phyloP scores from a whole-genome alignment of 2,797 vertebrate genomes.

The Tinamus major region DNA sequence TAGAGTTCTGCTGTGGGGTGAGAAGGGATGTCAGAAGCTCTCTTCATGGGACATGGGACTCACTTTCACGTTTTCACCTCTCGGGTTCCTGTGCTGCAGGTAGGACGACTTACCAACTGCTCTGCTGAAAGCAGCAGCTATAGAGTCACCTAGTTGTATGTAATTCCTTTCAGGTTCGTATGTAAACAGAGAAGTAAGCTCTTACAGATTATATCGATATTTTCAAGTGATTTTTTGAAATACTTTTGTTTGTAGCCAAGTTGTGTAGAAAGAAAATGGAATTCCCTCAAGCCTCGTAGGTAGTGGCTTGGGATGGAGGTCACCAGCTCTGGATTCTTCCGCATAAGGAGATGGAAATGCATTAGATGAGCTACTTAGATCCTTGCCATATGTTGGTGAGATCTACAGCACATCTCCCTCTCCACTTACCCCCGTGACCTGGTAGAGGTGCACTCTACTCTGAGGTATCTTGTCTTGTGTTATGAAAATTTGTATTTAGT shows the following conservation, averaged over 20 bases:
- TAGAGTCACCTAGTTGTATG: neutral
- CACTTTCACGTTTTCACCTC: neutral
- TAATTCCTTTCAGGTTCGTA: neutral
- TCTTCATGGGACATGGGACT: neutral
- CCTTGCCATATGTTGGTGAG: neutral
- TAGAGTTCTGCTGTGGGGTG: neutral
- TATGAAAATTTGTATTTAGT: neutral
- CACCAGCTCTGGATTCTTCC: neutral
- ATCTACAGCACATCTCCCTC: neutral
- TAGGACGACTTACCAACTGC: neutral
- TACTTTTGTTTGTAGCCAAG: neutral
- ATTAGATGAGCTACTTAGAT: neutral
- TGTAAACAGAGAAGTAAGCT: neutral
- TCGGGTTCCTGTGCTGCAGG: neutral
- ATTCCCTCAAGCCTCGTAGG: neutral
- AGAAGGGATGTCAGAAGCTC: neutral
- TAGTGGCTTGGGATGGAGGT: neutral
- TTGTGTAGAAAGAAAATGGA: neutral
- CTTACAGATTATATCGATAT: neutral
- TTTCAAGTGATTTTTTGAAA: neutral
- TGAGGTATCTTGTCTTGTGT: neutral
- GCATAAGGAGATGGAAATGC: neutral
- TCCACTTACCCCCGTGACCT: neutral
- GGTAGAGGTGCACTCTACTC: neutral
- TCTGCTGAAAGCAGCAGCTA: neutral